Evolutionary conservation across 2,797 vertebrate genomes (phyloP), one percentile per base, ranked within the genome.

Genomic region (Dipus sagitta): DNA sequence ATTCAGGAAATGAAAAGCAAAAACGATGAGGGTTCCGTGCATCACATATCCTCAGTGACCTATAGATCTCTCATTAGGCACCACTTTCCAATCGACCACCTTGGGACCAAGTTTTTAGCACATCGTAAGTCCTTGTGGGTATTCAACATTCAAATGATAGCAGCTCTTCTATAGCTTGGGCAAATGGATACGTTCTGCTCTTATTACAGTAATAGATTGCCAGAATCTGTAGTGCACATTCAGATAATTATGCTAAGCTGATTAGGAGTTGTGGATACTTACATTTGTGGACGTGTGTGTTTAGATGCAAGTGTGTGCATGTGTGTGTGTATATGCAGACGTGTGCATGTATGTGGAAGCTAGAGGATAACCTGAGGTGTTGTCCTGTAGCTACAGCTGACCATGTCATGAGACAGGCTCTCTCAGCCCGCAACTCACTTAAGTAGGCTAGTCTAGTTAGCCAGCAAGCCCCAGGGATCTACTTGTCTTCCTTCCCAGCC

Each of bases 231-330:
- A 42, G 34, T 78, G 14, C 2, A 52, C n/a, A 32, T 80, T 86
- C 18, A 88, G 86, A n/a, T 92, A 91, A 85, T 42, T 91, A 32
- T 76, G 54, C n/a, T 92, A 92, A 86, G 10, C 88, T 70, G 64
- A 26, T 78, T 86, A 77, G 76, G 17, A 78, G 23, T 71, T 76
- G 47, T 52, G 8, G 32, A 68, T 74, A 68, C 52, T 84, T 77
- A 81, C 8, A 47, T 47, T 11, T 47, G 47, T 47, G 47, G 47
- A 47, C 9, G 54, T 58, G 54, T 58, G 14, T 58, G 17, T 58
- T 58, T 58, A 58, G 54, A 58, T 15, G 47, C 9, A 10, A 9
- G 47, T 47, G 13, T 58, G 54, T 58, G 54, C 14, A 17, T 11
- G 54, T 58, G 13, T 58, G 54, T 17, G 17, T 58, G 54, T 17